Conservation (phyloP, 2,797 vertebrate genomes). For the Gorsachius magnificus region DNA sequence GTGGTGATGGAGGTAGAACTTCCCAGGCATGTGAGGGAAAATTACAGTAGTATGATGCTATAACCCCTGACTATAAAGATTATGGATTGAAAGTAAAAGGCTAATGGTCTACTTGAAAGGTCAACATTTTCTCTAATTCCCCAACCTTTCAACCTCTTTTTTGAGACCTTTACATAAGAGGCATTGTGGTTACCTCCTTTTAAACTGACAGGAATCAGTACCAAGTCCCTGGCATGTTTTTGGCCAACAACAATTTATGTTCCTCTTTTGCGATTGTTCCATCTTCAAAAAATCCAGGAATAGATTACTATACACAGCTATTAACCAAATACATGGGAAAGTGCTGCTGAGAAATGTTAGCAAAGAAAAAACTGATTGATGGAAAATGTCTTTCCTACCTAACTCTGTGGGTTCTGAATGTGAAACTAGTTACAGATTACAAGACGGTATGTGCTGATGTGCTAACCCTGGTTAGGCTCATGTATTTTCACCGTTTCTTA, state of each 20-base stretch:
- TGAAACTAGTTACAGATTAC: slow-evolving; percentile 10
- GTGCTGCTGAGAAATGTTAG: not conserved
- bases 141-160: not conserved
- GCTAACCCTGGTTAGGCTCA: not conserved
- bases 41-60: not conserved
- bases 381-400: slow-evolving; percentile 16
- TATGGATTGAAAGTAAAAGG: not conserved
- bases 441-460: not conserved
- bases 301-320: not conserved
- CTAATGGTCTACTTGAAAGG: not conserved
- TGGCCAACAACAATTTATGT: not conserved
- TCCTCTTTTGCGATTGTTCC: not conserved
- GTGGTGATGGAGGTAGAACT: not conserved
- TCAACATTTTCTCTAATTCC: not conserved
- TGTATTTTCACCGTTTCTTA: slow-evolving; percentile 22
- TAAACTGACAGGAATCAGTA: not conserved
- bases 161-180: not conserved
- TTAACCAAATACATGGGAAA: not conserved
- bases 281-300: not conserved
- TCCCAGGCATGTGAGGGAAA: not conserved
- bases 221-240: not conserved
- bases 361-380: not conserved
- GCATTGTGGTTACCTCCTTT: not conserved
- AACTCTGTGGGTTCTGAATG: not conserved
- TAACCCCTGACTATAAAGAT: not conserved